phyloP scores from a whole-genome alignment of 2,888 invertebrate genomes.

The Xiphydria camelus region DNA sequence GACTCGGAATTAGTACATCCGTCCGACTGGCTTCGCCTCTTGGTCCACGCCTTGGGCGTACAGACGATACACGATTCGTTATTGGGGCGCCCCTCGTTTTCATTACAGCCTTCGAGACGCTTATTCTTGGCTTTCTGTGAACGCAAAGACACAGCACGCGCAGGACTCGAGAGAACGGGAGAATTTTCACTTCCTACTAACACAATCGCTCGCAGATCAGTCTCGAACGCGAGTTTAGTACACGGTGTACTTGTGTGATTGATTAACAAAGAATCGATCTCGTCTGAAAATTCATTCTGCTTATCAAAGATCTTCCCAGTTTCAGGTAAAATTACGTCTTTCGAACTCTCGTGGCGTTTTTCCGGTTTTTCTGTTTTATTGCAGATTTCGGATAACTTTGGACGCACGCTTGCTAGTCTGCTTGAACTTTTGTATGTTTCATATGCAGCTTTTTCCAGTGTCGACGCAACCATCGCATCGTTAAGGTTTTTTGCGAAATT shows the following conservation, averaged over 20 bases:
- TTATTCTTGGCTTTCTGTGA: neutral
- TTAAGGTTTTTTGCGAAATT: too few relatives aligned
- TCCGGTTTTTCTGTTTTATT: conserved; percentile 28
- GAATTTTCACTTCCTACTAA: conserved; percentile 16
- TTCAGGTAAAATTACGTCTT: conserved; percentile 38
- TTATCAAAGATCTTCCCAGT: conserved; percentile 38
- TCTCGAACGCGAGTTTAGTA: conserved; percentile 14
- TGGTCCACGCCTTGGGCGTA: too few relatives aligned
- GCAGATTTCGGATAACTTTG: conserved; percentile 15
- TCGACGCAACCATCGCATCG: neutral
- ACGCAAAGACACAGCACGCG: neutral
- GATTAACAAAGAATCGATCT: conserved; percentile 5
- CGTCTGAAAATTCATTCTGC: conserved; percentile 30
- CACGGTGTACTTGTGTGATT: conserved; percentile 14
- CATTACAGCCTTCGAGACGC: conserved; percentile 10
- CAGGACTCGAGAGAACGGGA: conserved; percentile 17
- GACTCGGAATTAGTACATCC: too few relatives aligned
- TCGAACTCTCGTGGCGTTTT: conserved; percentile 31
- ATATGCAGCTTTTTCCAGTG: neutral
- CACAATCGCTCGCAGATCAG: conserved; percentile 23
- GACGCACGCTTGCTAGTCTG: too few relatives aligned
- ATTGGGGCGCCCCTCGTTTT: conserved; percentile 7
- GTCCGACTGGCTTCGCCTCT: too few relatives aligned
- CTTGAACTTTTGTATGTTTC: neutral
- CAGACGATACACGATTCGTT: too few relatives aligned